Percentiles rank a stretch among this genome's conserved stretches.
Evolutionary conservation across 35 echinoderm and acorn worm species (phyloP).

Genomic region (Stichopus chloronotus): DNA sequence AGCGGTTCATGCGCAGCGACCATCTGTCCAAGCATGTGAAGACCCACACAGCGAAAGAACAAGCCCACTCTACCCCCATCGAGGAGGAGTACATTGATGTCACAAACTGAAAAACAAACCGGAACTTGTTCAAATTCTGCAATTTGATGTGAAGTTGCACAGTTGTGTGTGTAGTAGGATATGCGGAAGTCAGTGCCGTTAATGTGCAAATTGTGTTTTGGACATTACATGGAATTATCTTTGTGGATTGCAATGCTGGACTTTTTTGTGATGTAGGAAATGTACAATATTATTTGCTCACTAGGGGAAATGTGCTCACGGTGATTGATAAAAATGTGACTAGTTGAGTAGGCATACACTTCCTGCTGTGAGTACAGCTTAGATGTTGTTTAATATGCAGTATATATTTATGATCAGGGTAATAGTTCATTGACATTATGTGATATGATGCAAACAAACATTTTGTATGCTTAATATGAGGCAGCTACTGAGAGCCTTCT

Average conservation of each 20-base stretch:
- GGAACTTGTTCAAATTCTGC: background rate
- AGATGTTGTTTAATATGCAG: background rate
- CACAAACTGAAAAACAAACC: background rate
- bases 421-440: background rate
- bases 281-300: no score
- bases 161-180: no score
- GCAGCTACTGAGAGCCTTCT: background rate
- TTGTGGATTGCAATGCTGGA: no score
- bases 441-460: background rate
- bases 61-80: background rate
- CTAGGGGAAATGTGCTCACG: no score
- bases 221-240: no score
- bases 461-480: background rate
- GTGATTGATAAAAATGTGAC: no score
- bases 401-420: background rate
- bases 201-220: no score
- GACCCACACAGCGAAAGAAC: constrained; percentile 70
- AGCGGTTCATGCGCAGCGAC: constrained; percentile 96
- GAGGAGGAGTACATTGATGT: constrained; percentile 42
- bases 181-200: no score
- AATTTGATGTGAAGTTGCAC: background rate
- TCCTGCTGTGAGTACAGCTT: no score
- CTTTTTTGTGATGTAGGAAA: no score
- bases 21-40: constrained; percentile 93
- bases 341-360: no score